Evolutionary conservation across 2,888 invertebrate species (phyloP).

Genomic region (Spodoptera littoralis): DNA sequence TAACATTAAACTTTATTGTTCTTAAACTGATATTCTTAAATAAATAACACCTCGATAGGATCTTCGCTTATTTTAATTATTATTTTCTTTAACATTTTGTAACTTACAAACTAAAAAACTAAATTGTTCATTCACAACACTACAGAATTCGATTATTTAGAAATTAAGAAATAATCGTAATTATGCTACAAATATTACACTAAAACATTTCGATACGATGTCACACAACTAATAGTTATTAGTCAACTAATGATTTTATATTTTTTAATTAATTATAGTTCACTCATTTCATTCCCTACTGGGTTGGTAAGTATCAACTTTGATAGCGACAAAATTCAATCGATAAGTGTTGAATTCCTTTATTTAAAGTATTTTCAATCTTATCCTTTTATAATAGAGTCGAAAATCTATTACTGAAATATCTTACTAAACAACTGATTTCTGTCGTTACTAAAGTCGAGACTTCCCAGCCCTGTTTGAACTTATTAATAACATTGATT

Average conservation of each 20-base stretch:
- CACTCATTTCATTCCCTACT: no score
- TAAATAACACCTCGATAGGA: slow-evolving; percentile 69
- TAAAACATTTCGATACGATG: slow-evolving; percentile 28
- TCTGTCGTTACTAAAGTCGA: no score
- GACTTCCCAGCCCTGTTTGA: no score
- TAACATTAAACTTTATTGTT: slow-evolving; percentile 64
- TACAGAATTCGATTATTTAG: slow-evolving; percentile 49
- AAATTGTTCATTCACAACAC: slow-evolving; percentile 68
- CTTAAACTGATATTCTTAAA: slow-evolving; percentile 58
- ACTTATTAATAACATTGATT: slow-evolving; percentile 7
- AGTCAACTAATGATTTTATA: slow-evolving; percentile 8
- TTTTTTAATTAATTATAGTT: no score
- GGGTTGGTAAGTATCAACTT: no score
- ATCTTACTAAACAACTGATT: no score
- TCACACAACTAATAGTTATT: slow-evolving; percentile 27
- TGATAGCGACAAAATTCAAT: no score
- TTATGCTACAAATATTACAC: slow-evolving; percentile 26
- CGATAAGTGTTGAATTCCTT: no score
- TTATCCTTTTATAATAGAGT: no score
- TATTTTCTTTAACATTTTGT: slow-evolving; percentile 45
- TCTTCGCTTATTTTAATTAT: slow-evolving; percentile 53
- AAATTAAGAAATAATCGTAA: slow-evolving; percentile 29
- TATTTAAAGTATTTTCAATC: no score
- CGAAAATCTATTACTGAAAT: no score
- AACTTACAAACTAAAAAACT: slow-evolving; percentile 49